Conservation (phyloP, 2,888 invertebrate species). For the Julus scandinavius region DNA sequence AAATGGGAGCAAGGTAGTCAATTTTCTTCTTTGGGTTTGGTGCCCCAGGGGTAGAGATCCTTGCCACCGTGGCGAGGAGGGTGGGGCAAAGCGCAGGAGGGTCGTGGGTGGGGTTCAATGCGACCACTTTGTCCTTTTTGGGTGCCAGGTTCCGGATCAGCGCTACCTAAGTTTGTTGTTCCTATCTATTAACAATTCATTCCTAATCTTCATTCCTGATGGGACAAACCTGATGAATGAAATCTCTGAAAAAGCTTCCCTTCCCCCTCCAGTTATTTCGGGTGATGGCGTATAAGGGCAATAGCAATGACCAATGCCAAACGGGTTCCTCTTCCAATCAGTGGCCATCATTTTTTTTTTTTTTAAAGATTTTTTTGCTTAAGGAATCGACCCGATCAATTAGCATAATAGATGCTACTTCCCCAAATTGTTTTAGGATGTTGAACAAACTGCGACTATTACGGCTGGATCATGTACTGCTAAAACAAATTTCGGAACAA, state of each 20-base stretch:
- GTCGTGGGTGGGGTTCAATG: constrained; percentile 39
- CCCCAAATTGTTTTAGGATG: constrained; percentile 45
- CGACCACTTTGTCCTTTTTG: constrained; percentile 17
- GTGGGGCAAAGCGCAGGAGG: neutral
- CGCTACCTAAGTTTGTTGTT: constrained; percentile 44
- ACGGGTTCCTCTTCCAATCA: constrained; percentile 44
- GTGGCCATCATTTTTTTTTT: constrained; percentile 7
- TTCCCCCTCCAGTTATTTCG: constrained; percentile 26
- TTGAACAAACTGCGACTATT: constrained; percentile 45
- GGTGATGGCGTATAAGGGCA: neutral
- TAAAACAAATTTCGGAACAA: neutral
- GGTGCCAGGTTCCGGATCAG: constrained; percentile 28
- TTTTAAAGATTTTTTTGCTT: neutral
- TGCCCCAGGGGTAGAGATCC: constrained; percentile 43
- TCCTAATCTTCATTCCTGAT: constrained; percentile 29
- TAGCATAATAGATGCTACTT: constrained; percentile 43
- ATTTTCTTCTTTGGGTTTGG: neutral
- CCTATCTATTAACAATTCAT: constrained; percentile 31
- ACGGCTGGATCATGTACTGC: constrained; percentile 3
- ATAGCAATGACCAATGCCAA: constrained; percentile 40
- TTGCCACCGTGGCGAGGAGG: constrained; percentile 18
- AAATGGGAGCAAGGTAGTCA: constrained; percentile 19
- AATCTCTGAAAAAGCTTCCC: neutral
- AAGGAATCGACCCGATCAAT: constrained; percentile 34
- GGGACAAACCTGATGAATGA: constrained; percentile 38